Evolutionary conservation across 2,113 vertebrate species (phyloP), one percentile per base, ranked within the genome.

Genomic region (Phoenicopterus ruber): DNA sequence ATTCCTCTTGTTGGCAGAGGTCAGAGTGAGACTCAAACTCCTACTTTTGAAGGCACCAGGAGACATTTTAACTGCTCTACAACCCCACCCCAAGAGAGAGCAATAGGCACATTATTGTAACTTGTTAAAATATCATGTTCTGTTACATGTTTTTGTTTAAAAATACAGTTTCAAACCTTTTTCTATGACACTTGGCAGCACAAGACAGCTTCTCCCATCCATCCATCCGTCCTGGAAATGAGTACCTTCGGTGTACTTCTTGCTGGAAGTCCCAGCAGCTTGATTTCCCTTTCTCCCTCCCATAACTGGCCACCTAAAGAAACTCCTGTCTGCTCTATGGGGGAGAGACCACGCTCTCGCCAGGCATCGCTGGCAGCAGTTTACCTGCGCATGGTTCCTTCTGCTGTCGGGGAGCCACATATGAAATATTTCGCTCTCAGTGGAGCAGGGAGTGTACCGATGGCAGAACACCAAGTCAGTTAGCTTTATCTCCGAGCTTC

Each of bases 391-490:
- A 0, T 16, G 16, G 38, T 21, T 86, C 59, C 36, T 85, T 42
- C 59, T 83, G 81, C 44, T 55, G n/a, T 16, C 5, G 3, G 19
- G 70, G 66, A 59, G 36, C 17, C 32, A 21, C 0, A 0, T 52
- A 5, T 65, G 63, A 67, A 81, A 74, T 63, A 59, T 63, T 73
- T 93, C 14, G 3, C 59, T 12, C 15, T n/a, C 8, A 2, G 38
- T 55, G 46, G 34, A 83, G n/a, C 2, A 63, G 88, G 96, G 94
- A 96, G 90, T 71, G 40, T 59, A 13, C 65, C 13, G 63, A 88
- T 96, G 96, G 96, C 95, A 93, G 94, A 91, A 90, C 90, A 92
- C 79, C 95, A 94, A 96, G 92, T 85, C 66, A 73, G 83, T 52
- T 28, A 72, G 81, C 62, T 72, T 97, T 94, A 93, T 93, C 95